Evolutionary conservation across 2,797 vertebrate species (phyloP), one percentile per base, ranked within the genome.

Genomic region (Gymnopithys bicolor): DNA sequence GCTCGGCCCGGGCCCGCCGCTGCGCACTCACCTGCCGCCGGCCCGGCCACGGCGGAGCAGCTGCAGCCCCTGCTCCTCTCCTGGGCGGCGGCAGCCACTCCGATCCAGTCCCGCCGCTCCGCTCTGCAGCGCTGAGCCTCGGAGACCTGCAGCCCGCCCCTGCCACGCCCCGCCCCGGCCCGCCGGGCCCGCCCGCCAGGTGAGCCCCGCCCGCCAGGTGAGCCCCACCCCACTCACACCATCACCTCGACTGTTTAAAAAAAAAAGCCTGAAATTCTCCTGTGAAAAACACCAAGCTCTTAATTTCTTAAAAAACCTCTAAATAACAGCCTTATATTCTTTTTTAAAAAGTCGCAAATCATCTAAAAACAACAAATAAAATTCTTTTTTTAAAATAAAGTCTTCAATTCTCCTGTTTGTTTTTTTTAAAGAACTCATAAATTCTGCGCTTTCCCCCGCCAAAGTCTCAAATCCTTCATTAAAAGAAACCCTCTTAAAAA

Each of bases 401-500:
- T 43, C 21, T 41, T 69, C 39, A 58, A 58, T 75, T 58, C n/a
- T 69, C 37, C 23, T 37, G 18, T 39, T 46, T 27, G 24, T 2
- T 64, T 3, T 35, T 35, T 59, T 43, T 69, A 1, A 74, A 80
- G 17, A 52, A 67, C 6, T 43, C 5, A 22, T 28, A 45, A 59
- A 28, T 60, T 41, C 22, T 33, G 19, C 18, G 7, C 10, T 68
- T 52, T 30, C 35, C 0, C 1, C 4, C 7, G 6, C 45, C 32
- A 39, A 69, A 78, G 6, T 24, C n/a, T 41, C 41, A 21, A 77
- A 39, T 23, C 19, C 28, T 32, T 11, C 13, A 28, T 43, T 45
- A 64, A 91, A 69, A 80, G 43, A 51, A 69, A 39, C 19, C 19
- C 10, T 28, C 6, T 11, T 14, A 0, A 3, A 46, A 62, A 35